Conservation (phyloP, 2,797 vertebrate species). For the Rhadinocentrus ornatus region DNA sequence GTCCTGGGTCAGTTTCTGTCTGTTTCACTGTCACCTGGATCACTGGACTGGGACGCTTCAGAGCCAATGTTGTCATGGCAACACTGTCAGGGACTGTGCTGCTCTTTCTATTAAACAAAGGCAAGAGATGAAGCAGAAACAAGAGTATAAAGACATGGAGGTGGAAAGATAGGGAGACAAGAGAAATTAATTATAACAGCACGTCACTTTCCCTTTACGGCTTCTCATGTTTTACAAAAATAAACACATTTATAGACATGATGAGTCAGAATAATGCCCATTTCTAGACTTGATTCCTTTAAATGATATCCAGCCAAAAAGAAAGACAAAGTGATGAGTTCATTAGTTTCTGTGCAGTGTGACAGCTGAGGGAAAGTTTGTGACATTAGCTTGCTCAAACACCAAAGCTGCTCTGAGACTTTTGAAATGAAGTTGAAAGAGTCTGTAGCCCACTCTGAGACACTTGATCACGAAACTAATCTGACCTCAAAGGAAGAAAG, state of each 20-base stretch:
- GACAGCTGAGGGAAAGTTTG: conserved; percentile 28
- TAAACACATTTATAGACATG: neutral
- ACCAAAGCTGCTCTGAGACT: conserved; percentile 36
- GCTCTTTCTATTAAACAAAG: conserved; percentile 76
- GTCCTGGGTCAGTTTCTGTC: conserved; percentile 81
- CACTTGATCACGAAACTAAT: conserved; percentile 46
- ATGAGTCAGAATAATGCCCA: conserved; percentile 15
- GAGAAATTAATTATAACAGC: conserved; percentile 1
- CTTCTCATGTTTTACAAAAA: conserved; percentile 17
- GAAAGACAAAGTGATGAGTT: conserved; percentile 21
- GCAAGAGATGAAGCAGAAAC: conserved; percentile 10
- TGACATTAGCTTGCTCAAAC: conserved; percentile 45
- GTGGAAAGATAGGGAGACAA: neutral
- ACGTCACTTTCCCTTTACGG: conserved; percentile 3
- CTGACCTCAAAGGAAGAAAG: conserved; percentile 25
- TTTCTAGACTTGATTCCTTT: conserved; percentile 12
- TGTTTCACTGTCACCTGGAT: conserved; percentile 87
- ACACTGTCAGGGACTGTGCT: conserved; percentile 82
- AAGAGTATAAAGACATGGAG: conserved; percentile 1
- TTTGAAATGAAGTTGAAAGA: conserved; percentile 44
- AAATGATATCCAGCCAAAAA: neutral
- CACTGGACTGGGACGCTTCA: conserved; percentile 84
- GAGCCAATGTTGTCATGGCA: conserved; percentile 80
- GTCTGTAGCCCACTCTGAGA: conserved; percentile 28
- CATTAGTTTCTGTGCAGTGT: conserved; percentile 18